phyloP scores from a whole-genome alignment of 2,113 vertebrate species.

The Chauna torquata region DNA sequence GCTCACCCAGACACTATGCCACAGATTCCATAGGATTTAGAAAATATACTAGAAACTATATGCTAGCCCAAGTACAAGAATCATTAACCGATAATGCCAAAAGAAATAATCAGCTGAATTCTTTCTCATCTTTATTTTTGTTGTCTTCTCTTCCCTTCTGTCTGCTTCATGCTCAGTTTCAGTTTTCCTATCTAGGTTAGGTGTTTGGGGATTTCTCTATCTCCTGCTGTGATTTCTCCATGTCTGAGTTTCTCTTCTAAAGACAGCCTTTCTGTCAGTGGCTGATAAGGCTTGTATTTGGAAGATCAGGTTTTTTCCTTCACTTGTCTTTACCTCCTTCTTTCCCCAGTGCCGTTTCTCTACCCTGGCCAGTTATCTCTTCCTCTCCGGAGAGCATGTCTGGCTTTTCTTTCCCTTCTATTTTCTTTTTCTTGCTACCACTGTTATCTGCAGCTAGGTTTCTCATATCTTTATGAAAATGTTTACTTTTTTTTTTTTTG shows the following conservation, averaged over 20 bases:
- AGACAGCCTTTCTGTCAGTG: neutral
- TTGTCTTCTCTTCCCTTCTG: neutral
- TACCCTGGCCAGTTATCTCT: neutral
- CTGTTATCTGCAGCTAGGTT: neutral
- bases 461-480: neutral
- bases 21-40: neutral
- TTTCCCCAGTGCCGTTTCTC: neutral
- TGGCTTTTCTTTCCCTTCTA: neutral
- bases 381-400: fast-evolving
- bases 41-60: neutral
- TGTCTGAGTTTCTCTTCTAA: neutral
- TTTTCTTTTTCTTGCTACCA: neutral
- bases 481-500: neutral
- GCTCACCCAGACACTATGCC: neutral
- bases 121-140: neutral
- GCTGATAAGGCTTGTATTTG: neutral
- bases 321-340: neutral
- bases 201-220: neutral
- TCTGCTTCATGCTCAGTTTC: neutral
- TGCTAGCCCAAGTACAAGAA: neutral
- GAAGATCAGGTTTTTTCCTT: neutral
- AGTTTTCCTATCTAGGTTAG: neutral
- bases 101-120: neutral
- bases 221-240: neutral
- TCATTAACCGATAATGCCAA: neutral